phyloP scores from a whole-genome alignment of 2,113 vertebrate species.

The Albula glossodonta region DNA sequence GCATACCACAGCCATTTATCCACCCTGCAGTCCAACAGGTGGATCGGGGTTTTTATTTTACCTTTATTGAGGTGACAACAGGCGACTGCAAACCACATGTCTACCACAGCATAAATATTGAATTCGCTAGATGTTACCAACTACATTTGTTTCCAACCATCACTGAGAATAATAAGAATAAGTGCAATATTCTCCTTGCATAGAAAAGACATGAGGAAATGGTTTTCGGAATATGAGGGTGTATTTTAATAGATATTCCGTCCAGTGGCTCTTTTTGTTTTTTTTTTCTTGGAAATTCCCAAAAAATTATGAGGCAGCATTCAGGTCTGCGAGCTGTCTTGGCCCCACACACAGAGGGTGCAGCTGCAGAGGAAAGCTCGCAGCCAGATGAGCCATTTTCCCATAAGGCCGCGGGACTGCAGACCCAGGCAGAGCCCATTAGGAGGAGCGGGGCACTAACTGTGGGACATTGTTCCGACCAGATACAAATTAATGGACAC shows the following conservation, averaged over 20 bases:
- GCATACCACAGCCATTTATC: background rate
- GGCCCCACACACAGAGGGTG: background rate
- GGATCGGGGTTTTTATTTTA: background rate
- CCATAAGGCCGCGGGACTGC: slow-evolving; percentile 32
- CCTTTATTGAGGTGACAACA: background rate
- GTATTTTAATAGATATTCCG: slow-evolving; percentile 37
- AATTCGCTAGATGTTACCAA: background rate
- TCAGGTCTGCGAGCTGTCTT: background rate
- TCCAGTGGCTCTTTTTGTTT: slow-evolving; percentile 34
- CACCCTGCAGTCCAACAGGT: background rate
- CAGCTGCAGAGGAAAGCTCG: slow-evolving; percentile 39
- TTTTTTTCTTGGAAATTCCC: slow-evolving; percentile 45
- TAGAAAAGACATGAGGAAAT: background rate
- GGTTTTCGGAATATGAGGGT: slow-evolving; percentile 27
- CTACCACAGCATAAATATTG: no score
- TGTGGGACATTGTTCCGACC: slow-evolving; percentile 40
- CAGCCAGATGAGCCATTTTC: slow-evolving; percentile 46
- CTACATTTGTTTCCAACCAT: background rate
- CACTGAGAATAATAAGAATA: background rate
- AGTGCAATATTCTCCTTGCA: background rate
- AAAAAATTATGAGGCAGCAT: background rate
- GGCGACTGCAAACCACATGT: no score
- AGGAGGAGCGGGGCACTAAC: slow-evolving; percentile 32
- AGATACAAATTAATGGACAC: slow-evolving; percentile 32
- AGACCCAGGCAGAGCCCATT: slow-evolving; percentile 39